phyloP scores from a whole-genome alignment of 2,888 invertebrate species.

The Xestia xanthographa region DNA sequence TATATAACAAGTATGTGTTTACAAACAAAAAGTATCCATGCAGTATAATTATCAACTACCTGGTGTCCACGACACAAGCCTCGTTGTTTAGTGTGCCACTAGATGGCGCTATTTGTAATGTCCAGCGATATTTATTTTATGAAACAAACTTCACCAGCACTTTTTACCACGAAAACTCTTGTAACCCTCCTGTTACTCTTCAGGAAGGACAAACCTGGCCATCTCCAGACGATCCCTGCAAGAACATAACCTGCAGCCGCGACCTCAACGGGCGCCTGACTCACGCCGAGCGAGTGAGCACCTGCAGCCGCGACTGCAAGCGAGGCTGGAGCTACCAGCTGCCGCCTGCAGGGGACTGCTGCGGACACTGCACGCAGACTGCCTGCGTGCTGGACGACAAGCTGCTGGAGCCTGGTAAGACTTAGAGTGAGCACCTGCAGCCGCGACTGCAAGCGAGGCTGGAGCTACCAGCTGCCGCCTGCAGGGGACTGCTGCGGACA shows the following conservation, averaged over 20 bases:
- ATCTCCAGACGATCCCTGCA: slow-evolving; percentile 90
- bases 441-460: slow-evolving; percentile 89
- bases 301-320: slow-evolving; percentile 85
- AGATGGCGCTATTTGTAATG: no score
- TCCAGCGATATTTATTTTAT: no score
- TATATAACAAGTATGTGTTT: no score
- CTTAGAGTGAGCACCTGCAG: slow-evolving; percentile 82
- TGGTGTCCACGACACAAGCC: no score
- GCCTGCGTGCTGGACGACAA: slow-evolving; percentile 89
- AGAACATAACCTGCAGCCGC: slow-evolving; percentile 86
- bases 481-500: slow-evolving; percentile 91
- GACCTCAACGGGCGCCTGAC: slow-evolving; percentile 81
- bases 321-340: slow-evolving; percentile 90
- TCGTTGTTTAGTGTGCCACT: no score
- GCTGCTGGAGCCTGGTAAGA: slow-evolving; percentile 85
- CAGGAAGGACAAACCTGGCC: slow-evolving; percentile 89
- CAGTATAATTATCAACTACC: no score
- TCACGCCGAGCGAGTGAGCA: slow-evolving; percentile 81
- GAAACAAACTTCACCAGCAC: no score
- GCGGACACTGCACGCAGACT: slow-evolving; percentile 92
- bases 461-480: slow-evolving; percentile 86
- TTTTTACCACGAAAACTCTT: background rate
- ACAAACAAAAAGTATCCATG: no score
- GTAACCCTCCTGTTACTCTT: background rate
- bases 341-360: slow-evolving; percentile 88